Percentiles rank a stretch among this genome's conserved stretches.
Conservation (phyloP, 37 sponge, comb jelly and placozoan species). For the Axinella damicornis region DNA sequence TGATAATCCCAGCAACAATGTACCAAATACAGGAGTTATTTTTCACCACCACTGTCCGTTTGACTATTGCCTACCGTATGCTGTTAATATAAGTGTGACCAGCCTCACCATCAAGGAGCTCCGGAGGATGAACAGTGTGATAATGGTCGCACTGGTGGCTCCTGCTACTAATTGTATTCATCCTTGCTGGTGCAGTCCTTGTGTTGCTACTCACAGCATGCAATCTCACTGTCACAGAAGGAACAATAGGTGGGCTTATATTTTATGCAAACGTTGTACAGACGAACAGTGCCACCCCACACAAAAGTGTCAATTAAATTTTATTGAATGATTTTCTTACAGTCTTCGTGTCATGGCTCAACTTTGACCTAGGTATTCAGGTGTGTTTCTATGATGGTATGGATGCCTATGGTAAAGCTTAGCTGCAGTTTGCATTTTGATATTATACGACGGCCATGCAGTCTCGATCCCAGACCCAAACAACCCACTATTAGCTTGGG, state of each 20-base stretch:
- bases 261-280: constrained; percentile 57
- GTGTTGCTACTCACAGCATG: constrained; percentile 26
- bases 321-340: neutral
- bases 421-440: constrained; percentile 50
- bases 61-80: neutral
- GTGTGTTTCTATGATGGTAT: constrained; percentile 62
- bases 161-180: constrained; percentile 5
- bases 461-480: too few relatives aligned
- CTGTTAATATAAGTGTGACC: neutral
- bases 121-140: constrained; percentile 29
- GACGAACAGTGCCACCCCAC: neutral
- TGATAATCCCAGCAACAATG: too few relatives aligned
- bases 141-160: constrained; percentile 33
- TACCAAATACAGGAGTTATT: too few relatives aligned
- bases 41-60: constrained; percentile 8
- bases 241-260: constrained; percentile 50
- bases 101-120: neutral
- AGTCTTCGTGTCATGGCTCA: constrained; percentile 38
- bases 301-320: neutral
- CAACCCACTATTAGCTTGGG: too few relatives aligned
- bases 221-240: constrained; percentile 44
- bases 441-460: too few relatives aligned
- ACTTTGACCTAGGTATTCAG: constrained; percentile 25
- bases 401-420: constrained; percentile 42
- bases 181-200: constrained; percentile 30